Evolutionary conservation across 2,113 vertebrate species (phyloP), one percentile per base, ranked within the genome.

Genomic region (Myrmophylax atrothorax): DNA sequence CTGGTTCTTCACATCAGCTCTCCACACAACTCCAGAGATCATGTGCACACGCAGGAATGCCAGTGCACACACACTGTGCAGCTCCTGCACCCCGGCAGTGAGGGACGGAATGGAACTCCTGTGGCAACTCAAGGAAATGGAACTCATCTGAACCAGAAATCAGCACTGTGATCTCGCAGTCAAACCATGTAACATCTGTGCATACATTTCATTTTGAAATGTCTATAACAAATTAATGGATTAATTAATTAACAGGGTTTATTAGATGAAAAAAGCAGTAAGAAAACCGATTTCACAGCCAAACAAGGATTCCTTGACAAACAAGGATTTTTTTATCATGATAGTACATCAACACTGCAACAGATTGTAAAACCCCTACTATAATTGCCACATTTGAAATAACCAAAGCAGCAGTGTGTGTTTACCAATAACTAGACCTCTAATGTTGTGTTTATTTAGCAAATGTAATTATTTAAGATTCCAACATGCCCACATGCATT

Each of bases 381-480:
- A 14, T 28, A 84, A 75, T 35, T 64, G 56, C 44, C 66, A 64
- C 14, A 4, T 84, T 56, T 81, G 68, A 93, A 91, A 78, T 59
- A 84, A 85, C 24, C 42, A 80, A 74, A 90, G 93, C 52, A 92
- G 25, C 76, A 81, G 44, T 1, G 0, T 74, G 14, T 42, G 40
- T 42, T 13, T 77, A 90, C 87, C 88, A 84, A 75, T 87, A 81
- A 94, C 62, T 25, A 93, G 64, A 80, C 44, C 31, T 86, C 82
- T 89, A 11, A 1, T 18, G 55, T 56, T 56, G 44, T 64, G 58
- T 90, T 95, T 92, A 93, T 92, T 95, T 89, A 96, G 66, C 76
- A 90, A 95, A 94, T 67, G 85, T 83, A 96, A 95, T 92, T 95
- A 93, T 93, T 95, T 96, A 86, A 90, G 92, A 95, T 86, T 93